Evolutionary conservation across 2,888 invertebrate species (phyloP).

Genomic region (Cristatella mucedo): DNA sequence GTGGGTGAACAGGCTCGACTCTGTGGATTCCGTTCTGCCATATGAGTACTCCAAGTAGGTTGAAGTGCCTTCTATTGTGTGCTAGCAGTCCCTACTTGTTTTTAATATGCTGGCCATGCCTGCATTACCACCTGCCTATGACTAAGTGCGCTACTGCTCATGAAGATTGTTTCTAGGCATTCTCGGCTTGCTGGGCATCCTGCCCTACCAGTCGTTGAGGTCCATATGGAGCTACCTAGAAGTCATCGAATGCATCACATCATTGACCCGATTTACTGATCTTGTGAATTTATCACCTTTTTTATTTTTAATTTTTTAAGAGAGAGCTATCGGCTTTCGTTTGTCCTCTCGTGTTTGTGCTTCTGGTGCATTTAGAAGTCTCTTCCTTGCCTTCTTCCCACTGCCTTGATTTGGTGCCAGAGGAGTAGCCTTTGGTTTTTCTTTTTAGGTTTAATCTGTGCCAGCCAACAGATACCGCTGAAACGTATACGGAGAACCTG

Average conservation of each 20-base stretch:
- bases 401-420: neutral
- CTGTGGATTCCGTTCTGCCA: constrained; percentile 92
- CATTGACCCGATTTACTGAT: too few species aligned
- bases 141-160: neutral
- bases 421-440: constrained; percentile 8
- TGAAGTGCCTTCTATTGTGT: too few species aligned
- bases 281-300: too few species aligned
- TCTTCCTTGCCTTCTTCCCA: neutral
- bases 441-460: constrained; percentile 77
- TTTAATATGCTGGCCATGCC: too few species aligned
- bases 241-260: too few species aligned
- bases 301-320: too few species aligned
- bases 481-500: constrained; percentile 85
- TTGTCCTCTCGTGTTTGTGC: constrained; percentile 5
- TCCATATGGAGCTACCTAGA: too few species aligned
- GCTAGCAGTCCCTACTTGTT: too few species aligned
- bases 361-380: constrained; percentile 1
- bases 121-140: neutral
- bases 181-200: neutral
- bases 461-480: constrained; percentile 45
- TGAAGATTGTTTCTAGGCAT: neutral
- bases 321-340: too few species aligned
- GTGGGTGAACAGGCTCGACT: constrained; percentile 87
- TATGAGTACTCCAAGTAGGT: constrained; percentile 85
- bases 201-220: too few species aligned